These are phyloP conservation scores for Hemaris fuciformis DNA, from an alignment of 2,888 invertebrate genomes.

Conservation along the genomic window DNA sequence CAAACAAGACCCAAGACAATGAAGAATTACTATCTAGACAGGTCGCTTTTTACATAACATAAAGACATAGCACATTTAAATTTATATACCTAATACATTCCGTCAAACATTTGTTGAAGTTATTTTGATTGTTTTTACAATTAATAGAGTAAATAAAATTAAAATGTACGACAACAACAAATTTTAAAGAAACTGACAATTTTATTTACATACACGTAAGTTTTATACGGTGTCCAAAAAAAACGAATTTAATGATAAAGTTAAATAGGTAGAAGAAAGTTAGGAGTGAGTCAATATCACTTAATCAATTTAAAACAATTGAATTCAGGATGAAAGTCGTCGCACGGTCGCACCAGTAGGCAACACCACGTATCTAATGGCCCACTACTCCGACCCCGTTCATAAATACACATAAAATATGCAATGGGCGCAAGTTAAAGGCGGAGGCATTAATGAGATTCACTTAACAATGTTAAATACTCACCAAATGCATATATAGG, in stretches of 20 bases:
- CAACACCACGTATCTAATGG: neutral
- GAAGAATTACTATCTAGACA: too few species aligned
- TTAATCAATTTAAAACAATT: constrained; percentile 7
- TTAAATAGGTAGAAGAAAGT: neutral
- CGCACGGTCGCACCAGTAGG: constrained; percentile 9
- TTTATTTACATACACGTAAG: too few species aligned
- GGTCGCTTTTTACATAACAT: too few species aligned
- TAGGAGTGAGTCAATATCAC: neutral
- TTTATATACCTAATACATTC: too few species aligned
- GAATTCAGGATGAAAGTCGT: constrained; percentile 16
- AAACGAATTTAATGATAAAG: neutral
- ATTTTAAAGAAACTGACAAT: too few species aligned
- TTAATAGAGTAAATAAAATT: too few species aligned
- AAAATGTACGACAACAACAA: too few species aligned
- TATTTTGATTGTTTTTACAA: too few species aligned
- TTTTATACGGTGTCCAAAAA: neutral
- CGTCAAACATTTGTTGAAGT: too few species aligned
- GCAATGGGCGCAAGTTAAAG: neutral
- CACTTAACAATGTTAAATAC: neutral
- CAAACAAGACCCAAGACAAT: too few species aligned
- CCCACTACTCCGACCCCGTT: neutral
- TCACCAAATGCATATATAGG: too few species aligned
- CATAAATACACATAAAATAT: constrained; percentile 1
- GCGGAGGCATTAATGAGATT: neutral
- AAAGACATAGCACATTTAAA: too few species aligned